phyloP scores from a whole-genome alignment of 1,140 invertebrate genomes.

The Phymastichus coffea region DNA sequence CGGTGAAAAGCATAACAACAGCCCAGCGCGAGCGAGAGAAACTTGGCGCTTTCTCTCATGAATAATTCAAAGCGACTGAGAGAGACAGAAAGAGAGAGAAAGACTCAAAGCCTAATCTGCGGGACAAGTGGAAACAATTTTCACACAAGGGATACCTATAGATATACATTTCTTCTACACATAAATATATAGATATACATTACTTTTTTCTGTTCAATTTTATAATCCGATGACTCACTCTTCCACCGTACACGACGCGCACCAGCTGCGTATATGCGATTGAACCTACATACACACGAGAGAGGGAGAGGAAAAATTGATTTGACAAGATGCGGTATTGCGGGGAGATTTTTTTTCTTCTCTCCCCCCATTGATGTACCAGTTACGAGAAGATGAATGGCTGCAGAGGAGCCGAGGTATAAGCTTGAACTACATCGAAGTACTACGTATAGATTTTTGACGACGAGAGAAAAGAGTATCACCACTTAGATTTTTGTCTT shows the following conservation, averaged over 20 bases:
- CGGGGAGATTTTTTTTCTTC: conserved; percentile 11
- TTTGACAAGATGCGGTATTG: conserved; percentile 19
- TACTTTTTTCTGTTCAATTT: too few relatives aligned
- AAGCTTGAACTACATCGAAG: neutral
- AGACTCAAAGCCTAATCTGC: conserved; percentile 30
- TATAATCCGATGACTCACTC: conserved; percentile 8
- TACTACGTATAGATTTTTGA: too few relatives aligned
- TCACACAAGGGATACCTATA: too few relatives aligned
- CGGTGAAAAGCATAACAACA: conserved; percentile 21
- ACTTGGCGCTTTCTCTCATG: too few relatives aligned
- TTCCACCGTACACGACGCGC: neutral
- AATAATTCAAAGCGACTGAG: too few relatives aligned
- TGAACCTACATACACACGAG: neutral
- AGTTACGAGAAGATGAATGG: neutral
- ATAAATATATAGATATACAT: too few relatives aligned
- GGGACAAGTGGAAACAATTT: conserved; percentile 32
- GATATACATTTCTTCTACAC: too few relatives aligned
- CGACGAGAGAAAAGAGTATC: neutral
- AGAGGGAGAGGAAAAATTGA: conserved; percentile 1
- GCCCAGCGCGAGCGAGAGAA: too few relatives aligned
- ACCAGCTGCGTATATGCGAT: conserved; percentile 13
- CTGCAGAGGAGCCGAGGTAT: neutral
- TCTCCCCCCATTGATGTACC: conserved; percentile 5
- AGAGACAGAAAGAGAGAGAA: too few relatives aligned
- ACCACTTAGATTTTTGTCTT: neutral